Evolutionary conservation across 1,140 invertebrate genomes (phyloP).

Genomic region (Lucilia sericata): DNA sequence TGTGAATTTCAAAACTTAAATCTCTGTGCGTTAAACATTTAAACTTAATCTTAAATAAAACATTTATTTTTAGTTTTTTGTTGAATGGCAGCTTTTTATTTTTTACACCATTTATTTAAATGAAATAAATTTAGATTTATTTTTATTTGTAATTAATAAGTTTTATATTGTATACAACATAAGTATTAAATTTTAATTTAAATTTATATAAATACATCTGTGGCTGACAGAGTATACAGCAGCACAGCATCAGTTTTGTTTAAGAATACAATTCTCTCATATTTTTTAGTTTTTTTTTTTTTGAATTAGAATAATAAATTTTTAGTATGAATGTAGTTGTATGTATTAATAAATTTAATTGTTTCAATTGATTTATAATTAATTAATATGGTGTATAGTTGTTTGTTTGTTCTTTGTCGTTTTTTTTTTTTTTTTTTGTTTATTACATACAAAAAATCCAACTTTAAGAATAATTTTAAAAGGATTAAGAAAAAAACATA

Average conservation of each 20-base stretch:
- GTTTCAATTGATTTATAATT: background rate
- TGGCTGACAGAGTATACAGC: background rate
- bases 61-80: background rate
- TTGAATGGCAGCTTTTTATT: background rate
- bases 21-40: no score
- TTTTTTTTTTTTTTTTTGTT: no score
- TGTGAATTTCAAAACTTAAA: no score
- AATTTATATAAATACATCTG: background rate
- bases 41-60: background rate
- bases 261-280: background rate
- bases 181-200: background rate
- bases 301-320: background rate
- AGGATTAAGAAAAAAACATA: no score
- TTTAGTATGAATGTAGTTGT: no score
- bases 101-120: background rate
- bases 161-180: background rate
- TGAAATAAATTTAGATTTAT: background rate
- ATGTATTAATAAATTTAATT: background rate
- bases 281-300: background rate
- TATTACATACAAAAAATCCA: no score
- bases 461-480: no score
- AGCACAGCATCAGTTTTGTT: background rate
- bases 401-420: background rate
- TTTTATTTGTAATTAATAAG: background rate
- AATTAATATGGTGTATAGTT: background rate